A percentile compares a stretch with the other conserved stretches of the same genome.
Conservation (phyloP, 92 coral and sea anemone species). For the Actinernus sp. region DNA sequence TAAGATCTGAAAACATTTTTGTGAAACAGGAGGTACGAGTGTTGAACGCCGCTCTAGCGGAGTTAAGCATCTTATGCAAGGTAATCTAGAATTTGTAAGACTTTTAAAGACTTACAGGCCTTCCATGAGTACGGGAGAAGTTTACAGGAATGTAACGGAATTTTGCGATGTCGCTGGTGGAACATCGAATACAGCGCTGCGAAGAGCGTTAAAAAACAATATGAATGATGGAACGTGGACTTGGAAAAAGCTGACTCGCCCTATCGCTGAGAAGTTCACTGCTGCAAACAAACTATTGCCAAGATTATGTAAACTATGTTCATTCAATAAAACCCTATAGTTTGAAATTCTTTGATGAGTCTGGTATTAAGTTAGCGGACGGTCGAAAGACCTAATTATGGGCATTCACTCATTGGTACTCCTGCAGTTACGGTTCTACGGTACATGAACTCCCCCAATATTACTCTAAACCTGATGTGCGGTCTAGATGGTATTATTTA, state of each 20-base stretch:
- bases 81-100: conserved; percentile 40
- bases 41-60: conserved; percentile 14
- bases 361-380: conserved; percentile 38
- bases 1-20: conserved; percentile 38
- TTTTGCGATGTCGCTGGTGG: conserved; percentile 34
- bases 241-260: conserved; percentile 48
- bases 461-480: conserved; percentile 52
- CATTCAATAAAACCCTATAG: conserved; percentile 24
- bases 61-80: conserved; percentile 35
- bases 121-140: conserved; percentile 43
- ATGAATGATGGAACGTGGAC: conserved; percentile 36
- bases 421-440: conserved; percentile 38
- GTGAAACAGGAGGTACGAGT: conserved; percentile 5
- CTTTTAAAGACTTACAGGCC: conserved; percentile 41
- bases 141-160: conserved; percentile 22
- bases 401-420: conserved; percentile 41
- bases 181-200: conserved; percentile 24
- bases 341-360: conserved; percentile 43
- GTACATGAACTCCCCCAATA: conserved; percentile 39
- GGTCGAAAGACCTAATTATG: conserved; percentile 44
- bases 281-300: conserved; percentile 44
- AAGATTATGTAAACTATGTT: conserved; percentile 39
- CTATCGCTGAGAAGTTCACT: conserved; percentile 35
- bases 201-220: conserved; percentile 19
- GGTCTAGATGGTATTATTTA: conserved; percentile 55